Conservation (phyloP, 1,140 invertebrate species). For the Ladona fulva region DNA sequence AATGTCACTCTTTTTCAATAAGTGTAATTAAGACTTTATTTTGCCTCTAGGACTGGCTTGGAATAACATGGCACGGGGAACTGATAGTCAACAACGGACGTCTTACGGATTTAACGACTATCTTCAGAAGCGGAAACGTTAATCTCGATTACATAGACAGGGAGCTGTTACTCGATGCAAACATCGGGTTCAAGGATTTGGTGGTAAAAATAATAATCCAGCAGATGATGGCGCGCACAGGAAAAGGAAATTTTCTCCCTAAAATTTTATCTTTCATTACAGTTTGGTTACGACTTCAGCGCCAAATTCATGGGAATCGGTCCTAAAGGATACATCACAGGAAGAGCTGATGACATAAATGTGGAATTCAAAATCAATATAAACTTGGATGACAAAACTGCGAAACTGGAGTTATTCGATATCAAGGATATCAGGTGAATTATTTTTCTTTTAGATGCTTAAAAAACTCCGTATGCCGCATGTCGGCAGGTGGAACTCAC, state of each 20-base stretch:
- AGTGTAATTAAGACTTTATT: too few relatives aligned
- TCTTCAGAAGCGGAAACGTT: not conserved
- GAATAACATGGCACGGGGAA: not conserved
- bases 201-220: not conserved
- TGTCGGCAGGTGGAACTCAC: too few relatives aligned
- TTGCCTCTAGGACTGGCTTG: too few relatives aligned
- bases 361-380: not conserved
- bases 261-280: not conserved
- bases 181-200: not conserved
- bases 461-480: too few relatives aligned
- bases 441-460: not conserved
- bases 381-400: not conserved
- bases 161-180: not conserved
- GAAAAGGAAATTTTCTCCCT: too few relatives aligned
- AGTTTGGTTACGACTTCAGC: not conserved
- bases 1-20: too few relatives aligned
- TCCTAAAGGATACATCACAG: not conserved
- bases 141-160: not conserved
- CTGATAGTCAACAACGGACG: not conserved
- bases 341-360: not conserved
- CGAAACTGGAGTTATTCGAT: not conserved
- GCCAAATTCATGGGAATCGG: not conserved
- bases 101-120: not conserved
- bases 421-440: not conserved
- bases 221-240: too few relatives aligned